Evolutionary conservation across 1,140 invertebrate species (phyloP).

Genomic region (Theocolax elegans): DNA sequence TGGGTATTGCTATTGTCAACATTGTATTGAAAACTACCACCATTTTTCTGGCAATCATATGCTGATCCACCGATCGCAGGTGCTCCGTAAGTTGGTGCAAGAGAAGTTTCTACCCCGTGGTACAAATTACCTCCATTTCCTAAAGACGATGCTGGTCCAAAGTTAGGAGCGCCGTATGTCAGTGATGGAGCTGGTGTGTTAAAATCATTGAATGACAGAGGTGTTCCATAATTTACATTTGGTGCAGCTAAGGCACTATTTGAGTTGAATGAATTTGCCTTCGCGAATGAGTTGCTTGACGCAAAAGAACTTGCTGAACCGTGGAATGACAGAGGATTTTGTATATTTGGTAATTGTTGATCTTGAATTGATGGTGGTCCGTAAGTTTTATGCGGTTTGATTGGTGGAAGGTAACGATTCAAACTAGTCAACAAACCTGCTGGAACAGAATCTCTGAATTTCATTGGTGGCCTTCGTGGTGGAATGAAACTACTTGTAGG

Average conservation of each 20-base stretch:
- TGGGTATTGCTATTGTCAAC: constrained; percentile 34
- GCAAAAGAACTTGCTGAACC: constrained; percentile 39
- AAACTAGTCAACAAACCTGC: constrained; percentile 67
- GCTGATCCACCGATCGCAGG: constrained; percentile 45
- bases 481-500: constrained; percentile 57
- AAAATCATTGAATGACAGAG: constrained; percentile 58
- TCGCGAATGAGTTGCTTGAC: constrained; percentile 40
- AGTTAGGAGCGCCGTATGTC: constrained; percentile 63
- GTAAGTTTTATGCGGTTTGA: constrained; percentile 52
- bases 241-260: constrained; percentile 57
- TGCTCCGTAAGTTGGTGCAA: constrained; percentile 57
- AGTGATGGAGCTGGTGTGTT: constrained; percentile 60
- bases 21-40: constrained; percentile 50
- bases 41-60: constrained; percentile 44
- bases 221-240: constrained; percentile 61
- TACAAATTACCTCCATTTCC: constrained; percentile 57
- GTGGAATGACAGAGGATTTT: constrained; percentile 52
- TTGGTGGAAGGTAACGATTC: constrained; percentile 68
- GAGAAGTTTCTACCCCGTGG: constrained; percentile 43
- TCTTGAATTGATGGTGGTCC: constrained; percentile 45
- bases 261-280: constrained; percentile 28
- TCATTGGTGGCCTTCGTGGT: constrained; percentile 62
- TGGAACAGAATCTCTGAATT: constrained; percentile 78
- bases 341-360: constrained; percentile 53
- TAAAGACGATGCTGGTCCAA: constrained; percentile 54